Evolutionary conservation across 2,888 invertebrate genomes (phyloP).

Genomic region (Oasisia sp.): DNA sequence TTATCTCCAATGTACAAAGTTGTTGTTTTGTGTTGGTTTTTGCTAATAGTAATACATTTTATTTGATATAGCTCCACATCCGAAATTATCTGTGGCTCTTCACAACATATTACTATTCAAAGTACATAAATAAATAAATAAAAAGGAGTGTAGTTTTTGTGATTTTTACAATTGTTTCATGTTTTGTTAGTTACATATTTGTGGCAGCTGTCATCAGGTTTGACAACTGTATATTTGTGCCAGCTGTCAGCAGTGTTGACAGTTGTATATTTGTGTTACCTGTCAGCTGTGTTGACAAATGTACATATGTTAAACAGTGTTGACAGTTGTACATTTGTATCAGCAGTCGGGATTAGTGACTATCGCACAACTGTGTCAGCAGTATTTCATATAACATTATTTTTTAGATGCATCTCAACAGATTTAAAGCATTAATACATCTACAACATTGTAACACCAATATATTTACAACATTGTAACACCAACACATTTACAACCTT

Average conservation of each 20-base stretch:
- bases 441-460: too few species aligned
- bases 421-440: too few species aligned
- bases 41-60: too few species aligned
- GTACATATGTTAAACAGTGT: not conserved
- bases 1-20: not conserved
- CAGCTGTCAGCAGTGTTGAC: not conserved
- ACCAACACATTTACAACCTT: too few species aligned
- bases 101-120: too few species aligned
- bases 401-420: not conserved
- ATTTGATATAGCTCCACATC: too few species aligned
- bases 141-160: not conserved
- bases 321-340: conserved; percentile 2
- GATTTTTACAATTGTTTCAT: not conserved
- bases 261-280: not conserved
- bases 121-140: too few species aligned
- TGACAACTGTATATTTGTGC: not conserved
- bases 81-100: too few species aligned
- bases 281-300: not conserved
- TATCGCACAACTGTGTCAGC: not conserved
- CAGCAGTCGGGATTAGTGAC: not conserved
- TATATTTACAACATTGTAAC: too few species aligned
- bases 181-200: not conserved
- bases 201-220: not conserved
- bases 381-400: not conserved
- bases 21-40: too few species aligned